phyloP scores from a whole-genome alignment of 2,888 invertebrate species.

The Troglohyphantes excavatus region DNA sequence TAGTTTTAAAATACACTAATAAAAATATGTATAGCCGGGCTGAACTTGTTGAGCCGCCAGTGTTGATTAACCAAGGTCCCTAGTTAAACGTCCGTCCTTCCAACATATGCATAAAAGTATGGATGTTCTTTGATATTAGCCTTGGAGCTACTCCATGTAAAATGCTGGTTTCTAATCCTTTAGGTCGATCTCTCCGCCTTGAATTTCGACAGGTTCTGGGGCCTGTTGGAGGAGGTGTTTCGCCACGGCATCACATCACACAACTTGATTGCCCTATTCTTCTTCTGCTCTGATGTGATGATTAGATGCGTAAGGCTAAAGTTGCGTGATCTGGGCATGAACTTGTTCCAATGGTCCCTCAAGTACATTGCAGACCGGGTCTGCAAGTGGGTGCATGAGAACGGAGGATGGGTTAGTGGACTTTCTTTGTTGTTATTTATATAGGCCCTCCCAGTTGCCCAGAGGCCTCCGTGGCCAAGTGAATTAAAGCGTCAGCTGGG shows the following conservation, averaged over 20 bases:
- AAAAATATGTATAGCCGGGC: no score
- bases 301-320: constrained; percentile 80
- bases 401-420: constrained; percentile 82
- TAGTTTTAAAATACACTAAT: no score
- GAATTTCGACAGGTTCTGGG: constrained; percentile 80
- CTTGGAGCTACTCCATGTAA: no score
- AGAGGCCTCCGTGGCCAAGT: no score
- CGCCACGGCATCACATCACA: constrained; percentile 81
- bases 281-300: constrained; percentile 82
- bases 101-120: no score
- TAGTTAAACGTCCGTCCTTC: no score
- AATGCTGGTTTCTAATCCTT: no score
- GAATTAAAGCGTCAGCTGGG: no score
- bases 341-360: constrained; percentile 81
- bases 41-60: no score
- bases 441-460: no score
- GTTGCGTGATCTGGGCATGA: constrained; percentile 65
- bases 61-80: no score
- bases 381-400: constrained; percentile 81
- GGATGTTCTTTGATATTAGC: no score
- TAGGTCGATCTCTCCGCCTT: constrained; percentile 79
- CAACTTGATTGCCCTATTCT: constrained; percentile 82
- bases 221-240: constrained; percentile 81
- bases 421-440: not conserved
- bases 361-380: constrained; percentile 81